These are phyloP conservation scores for Oophaga sylvatica DNA, from an alignment of 2,797 vertebrate genomes.

Conservation along the genomic window DNA sequence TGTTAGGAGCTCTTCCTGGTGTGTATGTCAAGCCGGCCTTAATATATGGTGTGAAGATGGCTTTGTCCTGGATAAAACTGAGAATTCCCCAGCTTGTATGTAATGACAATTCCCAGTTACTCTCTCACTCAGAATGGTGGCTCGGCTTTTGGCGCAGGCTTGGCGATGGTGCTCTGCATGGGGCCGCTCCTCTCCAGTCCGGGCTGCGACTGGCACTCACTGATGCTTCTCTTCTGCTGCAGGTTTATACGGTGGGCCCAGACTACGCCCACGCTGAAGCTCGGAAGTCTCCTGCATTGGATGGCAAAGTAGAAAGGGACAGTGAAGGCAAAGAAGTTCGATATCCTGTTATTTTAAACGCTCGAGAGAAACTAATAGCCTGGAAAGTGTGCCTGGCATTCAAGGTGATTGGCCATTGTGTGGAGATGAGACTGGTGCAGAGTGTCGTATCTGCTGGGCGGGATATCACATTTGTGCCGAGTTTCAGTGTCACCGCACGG, in stretches of 20 bases:
- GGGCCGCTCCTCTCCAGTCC: too few relatives aligned
- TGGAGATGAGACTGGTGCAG: not conserved
- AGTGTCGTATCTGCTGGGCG: not conserved
- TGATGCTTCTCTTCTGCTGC: conserved; percentile 26
- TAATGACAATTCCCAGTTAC: too few relatives aligned
- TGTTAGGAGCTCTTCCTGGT: too few relatives aligned
- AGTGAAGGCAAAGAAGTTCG: conserved; percentile 91
- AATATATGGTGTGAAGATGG: too few relatives aligned
- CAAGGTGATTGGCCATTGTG: conserved; percentile 76
- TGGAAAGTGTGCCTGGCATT: conserved; percentile 92
- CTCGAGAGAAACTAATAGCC: conserved; percentile 87
- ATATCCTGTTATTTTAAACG: conserved; percentile 88
- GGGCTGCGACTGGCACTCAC: not conserved
- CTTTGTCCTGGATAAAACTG: too few relatives aligned
- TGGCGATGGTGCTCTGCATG: not conserved
- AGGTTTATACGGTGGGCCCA: conserved; percentile 90
- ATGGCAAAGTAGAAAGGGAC: conserved; percentile 88
- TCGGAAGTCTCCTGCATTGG: conserved; percentile 86
- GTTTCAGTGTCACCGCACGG: not conserved
- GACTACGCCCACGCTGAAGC: conserved; percentile 90
- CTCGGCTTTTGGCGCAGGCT: not conserved
- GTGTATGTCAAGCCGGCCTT: too few relatives aligned
- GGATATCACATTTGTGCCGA: not conserved
- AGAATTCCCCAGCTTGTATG: too few relatives aligned
- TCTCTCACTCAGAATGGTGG: too few relatives aligned